Base-by-base conservation (phyloP, 2,797 vertebrate genomes). In the Gorsachius magnificus region DNA sequence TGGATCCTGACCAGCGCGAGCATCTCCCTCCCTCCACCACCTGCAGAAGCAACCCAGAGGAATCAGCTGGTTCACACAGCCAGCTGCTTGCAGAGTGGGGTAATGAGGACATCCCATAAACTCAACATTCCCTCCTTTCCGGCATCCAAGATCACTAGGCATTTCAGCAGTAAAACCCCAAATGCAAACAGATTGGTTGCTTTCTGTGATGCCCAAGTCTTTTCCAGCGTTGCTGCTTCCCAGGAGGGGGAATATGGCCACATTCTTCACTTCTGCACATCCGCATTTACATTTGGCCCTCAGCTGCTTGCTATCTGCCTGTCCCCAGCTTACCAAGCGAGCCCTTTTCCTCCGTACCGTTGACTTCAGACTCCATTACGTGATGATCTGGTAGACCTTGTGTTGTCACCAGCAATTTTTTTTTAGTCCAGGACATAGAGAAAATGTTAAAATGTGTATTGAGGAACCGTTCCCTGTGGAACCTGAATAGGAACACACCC, bases 401-500 rank as follows among this genome's bases (percentile, higher is more conserved):
- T 69, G 72, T 36, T 86, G 83, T 16, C 79, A 64, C 61, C 38
- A 77, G 68, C 36, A 64, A 13, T 8, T 29, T 20, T 36, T 5
- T 7, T 41, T 33, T 56, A 56, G 54, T 56, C 43, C 53, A 53
- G 46, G 56, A 83, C 9, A 0, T 26, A 56, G 51, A 87, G 80
- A 92, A 93, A 79, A 60, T 66, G 78, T 72, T 83, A 33, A 82
- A 72, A 36, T 6, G 56, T 3, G 6, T 8, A 1, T 9, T 78
- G 72, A 71, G 64, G 94, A 93, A 66, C 5, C 2, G 2, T 90
- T 94, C 95, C 92, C 95, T 72, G 93, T 96, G 92, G 88, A 77
- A 95, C 83, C 93, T 65, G 90, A 1, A 19, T 20, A 1, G 72
- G 87, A 61, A 70, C 93, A 95, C 95, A 97, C 96, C 96, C 95